Conservation (phyloP, 2,797 vertebrate genomes). For the Chaetophractus vellerosus region DNA sequence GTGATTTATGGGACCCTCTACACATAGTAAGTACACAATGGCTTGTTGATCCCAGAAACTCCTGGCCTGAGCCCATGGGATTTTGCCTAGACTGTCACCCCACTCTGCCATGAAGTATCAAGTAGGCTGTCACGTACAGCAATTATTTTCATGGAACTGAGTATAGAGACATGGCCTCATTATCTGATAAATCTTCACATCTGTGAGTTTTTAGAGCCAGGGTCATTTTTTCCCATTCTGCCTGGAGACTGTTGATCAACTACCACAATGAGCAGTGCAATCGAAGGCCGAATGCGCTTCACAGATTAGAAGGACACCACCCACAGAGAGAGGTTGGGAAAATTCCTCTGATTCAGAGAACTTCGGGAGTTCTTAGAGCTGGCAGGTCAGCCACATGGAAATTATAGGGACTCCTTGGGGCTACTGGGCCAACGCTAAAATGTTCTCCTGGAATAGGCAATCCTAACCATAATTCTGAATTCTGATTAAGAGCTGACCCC, state of each 20-base stretch:
- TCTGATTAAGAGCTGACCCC: background rate
- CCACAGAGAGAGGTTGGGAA: background rate
- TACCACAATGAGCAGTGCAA: accelerated
- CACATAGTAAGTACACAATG: accelerated
- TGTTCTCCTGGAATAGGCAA: no score
- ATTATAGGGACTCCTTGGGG: no score
- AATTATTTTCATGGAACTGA: background rate
- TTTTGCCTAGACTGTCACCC: background rate
- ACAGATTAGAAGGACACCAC: background rate
- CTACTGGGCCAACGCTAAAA: background rate
- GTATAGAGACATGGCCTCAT: accelerated
- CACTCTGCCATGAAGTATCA: accelerated
- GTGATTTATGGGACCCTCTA: background rate
- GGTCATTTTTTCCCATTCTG: background rate
- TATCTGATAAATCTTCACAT: accelerated
- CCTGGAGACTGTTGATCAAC: accelerated
- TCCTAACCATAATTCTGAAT: no score
- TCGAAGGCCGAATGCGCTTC: no score
- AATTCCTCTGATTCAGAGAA: background rate
- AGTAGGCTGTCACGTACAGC: background rate
- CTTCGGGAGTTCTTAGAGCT: accelerated
- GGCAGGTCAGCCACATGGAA: background rate
- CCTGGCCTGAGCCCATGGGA: background rate
- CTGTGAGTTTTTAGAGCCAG: background rate
- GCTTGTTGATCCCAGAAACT: background rate